A percentile compares a stretch with the other conserved stretches of the same genome.
Evolutionary conservation across 2,888 invertebrate species (phyloP).

Genomic region (Podabrus alpinus): DNA sequence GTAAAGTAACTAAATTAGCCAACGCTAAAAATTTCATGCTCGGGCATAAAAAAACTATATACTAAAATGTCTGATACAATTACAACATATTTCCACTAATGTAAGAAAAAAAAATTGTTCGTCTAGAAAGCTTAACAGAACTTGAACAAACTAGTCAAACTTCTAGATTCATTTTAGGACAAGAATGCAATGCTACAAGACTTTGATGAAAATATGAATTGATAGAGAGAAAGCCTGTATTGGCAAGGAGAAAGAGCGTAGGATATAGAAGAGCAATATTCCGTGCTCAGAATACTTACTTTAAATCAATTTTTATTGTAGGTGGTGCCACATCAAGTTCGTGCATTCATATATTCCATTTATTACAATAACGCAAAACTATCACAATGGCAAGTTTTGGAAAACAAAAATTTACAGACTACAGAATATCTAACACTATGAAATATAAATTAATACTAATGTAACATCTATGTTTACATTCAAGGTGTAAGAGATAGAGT

Average conservation of each 20-base stretch:
- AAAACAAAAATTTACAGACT: not conserved
- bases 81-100: not conserved
- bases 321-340: slow-evolving; percentile 28
- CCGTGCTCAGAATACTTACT: slow-evolving; percentile 37
- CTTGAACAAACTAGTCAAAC: slow-evolving; percentile 19
- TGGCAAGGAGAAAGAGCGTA: slow-evolving; percentile 30
- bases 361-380: not conserved
- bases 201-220: slow-evolving; percentile 38
- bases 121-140: slow-evolving; percentile 3
- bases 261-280: slow-evolving; percentile 40
- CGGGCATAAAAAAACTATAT: not conserved
- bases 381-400: not conserved
- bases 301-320: slow-evolving; percentile 40
- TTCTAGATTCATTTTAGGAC: slow-evolving; percentile 31
- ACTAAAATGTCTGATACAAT: not conserved
- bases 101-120: not conserved
- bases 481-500: not conserved
- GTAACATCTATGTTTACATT: not conserved
- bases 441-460: not conserved
- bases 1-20: no score
- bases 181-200: slow-evolving; percentile 31
- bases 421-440: not conserved
- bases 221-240: slow-evolving; percentile 34
- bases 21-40: no score
- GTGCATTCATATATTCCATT: slow-evolving; percentile 17